Conservation (phyloP, 2,797 vertebrate genomes). For the Peromyscus aztecus region DNA sequence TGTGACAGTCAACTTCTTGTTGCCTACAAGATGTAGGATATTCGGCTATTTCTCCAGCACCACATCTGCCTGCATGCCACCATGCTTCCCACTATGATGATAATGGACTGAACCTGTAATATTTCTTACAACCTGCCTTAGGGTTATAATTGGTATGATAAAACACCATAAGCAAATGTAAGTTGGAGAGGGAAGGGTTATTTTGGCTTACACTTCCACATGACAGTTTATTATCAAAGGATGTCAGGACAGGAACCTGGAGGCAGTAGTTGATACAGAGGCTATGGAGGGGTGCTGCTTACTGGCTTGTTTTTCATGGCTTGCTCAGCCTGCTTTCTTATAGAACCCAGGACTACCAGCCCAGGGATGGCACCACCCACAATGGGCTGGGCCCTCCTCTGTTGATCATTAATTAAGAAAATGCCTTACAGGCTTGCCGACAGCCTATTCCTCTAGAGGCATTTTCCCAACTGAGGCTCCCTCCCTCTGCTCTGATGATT, state of each 20-base stretch:
- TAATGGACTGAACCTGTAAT: background rate
- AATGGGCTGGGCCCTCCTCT: background rate
- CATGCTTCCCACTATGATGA: background rate
- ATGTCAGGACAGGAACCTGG: background rate
- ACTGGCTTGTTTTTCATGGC: background rate
- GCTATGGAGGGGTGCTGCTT: background rate
- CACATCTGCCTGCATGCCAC: background rate
- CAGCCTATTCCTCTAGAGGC: background rate
- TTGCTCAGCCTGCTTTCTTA: background rate
- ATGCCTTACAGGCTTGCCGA: background rate
- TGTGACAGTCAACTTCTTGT: background rate
- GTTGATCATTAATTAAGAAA: background rate
- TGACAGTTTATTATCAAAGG: background rate
- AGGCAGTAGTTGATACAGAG: background rate
- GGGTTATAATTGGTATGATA: background rate
- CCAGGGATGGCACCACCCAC: background rate
- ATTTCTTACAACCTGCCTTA: background rate
- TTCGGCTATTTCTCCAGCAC: background rate
- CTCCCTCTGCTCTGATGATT: background rate
- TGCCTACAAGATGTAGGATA: background rate
- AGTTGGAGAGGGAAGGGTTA: background rate
- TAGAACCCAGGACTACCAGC: background rate
- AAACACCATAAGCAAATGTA: background rate
- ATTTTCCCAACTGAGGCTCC: background rate
- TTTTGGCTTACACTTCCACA: background rate